A percentile compares a stretch with the other conserved stretches of the same genome.
Conservation (phyloP, 1,140 invertebrate species). For the Cydia pomonella region DNA sequence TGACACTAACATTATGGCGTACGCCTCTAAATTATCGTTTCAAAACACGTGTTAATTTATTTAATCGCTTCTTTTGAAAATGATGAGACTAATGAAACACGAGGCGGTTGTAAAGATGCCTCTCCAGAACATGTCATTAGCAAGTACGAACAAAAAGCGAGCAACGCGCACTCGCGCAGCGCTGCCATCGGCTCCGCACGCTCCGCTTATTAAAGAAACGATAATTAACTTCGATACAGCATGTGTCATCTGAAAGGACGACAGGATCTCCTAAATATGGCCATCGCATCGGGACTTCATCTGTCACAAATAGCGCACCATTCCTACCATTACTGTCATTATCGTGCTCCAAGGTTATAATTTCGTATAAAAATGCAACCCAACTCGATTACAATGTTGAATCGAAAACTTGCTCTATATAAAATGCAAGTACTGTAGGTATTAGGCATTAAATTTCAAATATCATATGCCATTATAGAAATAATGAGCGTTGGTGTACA, state of each 20-base stretch:
- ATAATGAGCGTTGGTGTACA: constrained; percentile 58
- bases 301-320: constrained; percentile 25
- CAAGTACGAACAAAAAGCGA: constrained; percentile 27
- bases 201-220: constrained; percentile 31
- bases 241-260: constrained; percentile 18
- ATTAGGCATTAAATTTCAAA: constrained; percentile 59
- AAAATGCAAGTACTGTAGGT: constrained; percentile 48
- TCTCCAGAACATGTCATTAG: constrained; percentile 26
- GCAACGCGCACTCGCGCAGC: constrained; percentile 14
- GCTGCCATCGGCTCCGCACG: constrained; percentile 15
- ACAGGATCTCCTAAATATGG: constrained; percentile 28
- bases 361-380: not conserved
- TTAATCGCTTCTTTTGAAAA: constrained; percentile 30
- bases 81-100: constrained; percentile 37
- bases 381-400: not conserved
- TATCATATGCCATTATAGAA: constrained; percentile 57
- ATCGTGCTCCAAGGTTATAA: constrained; percentile 20
- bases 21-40: constrained; percentile 21
- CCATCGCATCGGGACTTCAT: constrained; percentile 18
- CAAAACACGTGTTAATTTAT: constrained; percentile 33
- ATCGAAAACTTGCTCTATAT: constrained; percentile 42
- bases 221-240: constrained; percentile 32
- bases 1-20: constrained; percentile 23
- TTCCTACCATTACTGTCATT: constrained; percentile 18
- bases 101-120: constrained; percentile 34